Percentiles rank a stretch among this genome's conserved stretches.
Conservation (phyloP, 2,797 vertebrate genomes). For the Sphenopsis melanotis region DNA sequence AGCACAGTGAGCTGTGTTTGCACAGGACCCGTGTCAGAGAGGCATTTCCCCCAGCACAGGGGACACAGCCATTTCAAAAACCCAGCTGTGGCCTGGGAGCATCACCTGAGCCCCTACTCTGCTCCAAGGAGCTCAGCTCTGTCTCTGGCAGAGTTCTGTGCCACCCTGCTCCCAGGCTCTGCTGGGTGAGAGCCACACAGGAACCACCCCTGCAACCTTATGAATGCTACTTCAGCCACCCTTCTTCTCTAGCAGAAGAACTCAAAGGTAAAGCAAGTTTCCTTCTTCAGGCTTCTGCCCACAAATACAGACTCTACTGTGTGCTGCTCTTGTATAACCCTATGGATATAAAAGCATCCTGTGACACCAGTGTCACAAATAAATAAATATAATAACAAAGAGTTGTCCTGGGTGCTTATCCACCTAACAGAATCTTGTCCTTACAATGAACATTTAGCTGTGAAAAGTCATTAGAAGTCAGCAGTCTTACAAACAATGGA, state of each 20-base stretch:
- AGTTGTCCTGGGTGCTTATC: not conserved
- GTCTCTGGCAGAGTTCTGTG: not conserved
- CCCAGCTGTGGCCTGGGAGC: not conserved
- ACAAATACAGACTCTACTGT: not conserved
- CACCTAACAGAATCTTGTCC: not conserved
- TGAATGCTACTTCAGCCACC: not conserved
- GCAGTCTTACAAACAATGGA: not conserved
- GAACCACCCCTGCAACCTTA: not conserved
- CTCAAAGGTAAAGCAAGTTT: not conserved
- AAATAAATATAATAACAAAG: not conserved
- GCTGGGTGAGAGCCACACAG: not conserved
- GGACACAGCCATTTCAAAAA: not conserved
- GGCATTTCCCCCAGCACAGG: not conserved
- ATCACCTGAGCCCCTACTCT: not conserved
- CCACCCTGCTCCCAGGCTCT: not conserved
- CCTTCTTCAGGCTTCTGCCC: not conserved
- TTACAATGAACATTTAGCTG: not conserved
- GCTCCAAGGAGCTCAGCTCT: not conserved
- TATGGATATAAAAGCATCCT: not conserved
- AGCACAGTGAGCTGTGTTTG: not conserved
- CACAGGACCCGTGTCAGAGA: accelerated
- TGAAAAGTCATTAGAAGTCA: not conserved
- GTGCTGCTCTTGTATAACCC: not conserved
- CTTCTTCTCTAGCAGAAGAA: not conserved
- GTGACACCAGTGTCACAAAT: not conserved